Evolutionary conservation across 2,888 invertebrate genomes (phyloP).

Genomic region (Agrochola lota): DNA sequence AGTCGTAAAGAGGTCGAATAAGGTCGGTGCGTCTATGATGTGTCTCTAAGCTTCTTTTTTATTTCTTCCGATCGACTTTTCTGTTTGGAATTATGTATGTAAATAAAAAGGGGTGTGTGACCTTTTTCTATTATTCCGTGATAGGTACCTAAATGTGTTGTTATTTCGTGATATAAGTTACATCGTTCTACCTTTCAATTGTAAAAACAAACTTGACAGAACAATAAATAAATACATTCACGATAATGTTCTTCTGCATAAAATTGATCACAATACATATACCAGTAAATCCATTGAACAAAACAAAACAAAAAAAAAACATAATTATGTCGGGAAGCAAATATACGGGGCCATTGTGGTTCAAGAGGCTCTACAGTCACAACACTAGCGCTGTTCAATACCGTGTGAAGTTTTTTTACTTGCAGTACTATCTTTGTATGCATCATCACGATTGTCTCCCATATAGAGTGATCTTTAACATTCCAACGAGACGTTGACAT

Average conservation of each 20-base stretch:
- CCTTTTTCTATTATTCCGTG: slow-evolving; percentile 37
- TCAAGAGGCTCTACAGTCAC: slow-evolving; percentile 52
- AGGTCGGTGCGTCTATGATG: slow-evolving; percentile 76
- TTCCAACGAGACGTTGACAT: slow-evolving; percentile 30
- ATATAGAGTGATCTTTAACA: slow-evolving; percentile 35
- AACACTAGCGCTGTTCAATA: slow-evolving; percentile 56
- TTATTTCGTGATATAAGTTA: not conserved
- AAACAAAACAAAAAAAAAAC: slow-evolving; percentile 2
- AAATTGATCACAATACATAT: slow-evolving; percentile 27
- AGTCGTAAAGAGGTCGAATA: slow-evolving; percentile 84
- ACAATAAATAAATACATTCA: not conserved
- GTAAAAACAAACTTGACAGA: not conserved
- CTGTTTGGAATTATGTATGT: slow-evolving; percentile 57
- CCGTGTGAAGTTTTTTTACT: slow-evolving; percentile 58
- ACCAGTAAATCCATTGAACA: not conserved
- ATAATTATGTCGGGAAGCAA: slow-evolving; percentile 51
- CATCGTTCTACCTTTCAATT: not conserved
- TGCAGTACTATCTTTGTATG: slow-evolving; percentile 34
- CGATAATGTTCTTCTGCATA: not conserved
- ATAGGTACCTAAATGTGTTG: not conserved
- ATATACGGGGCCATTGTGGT: slow-evolving; percentile 64
- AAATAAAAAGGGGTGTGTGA: slow-evolving; percentile 48
- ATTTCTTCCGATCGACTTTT: slow-evolving; percentile 71
- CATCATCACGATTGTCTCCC: slow-evolving; percentile 51
- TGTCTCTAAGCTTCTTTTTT: slow-evolving; percentile 75